Conservation (phyloP, 1,140 invertebrate species). For the Drosophila bocqueti region DNA sequence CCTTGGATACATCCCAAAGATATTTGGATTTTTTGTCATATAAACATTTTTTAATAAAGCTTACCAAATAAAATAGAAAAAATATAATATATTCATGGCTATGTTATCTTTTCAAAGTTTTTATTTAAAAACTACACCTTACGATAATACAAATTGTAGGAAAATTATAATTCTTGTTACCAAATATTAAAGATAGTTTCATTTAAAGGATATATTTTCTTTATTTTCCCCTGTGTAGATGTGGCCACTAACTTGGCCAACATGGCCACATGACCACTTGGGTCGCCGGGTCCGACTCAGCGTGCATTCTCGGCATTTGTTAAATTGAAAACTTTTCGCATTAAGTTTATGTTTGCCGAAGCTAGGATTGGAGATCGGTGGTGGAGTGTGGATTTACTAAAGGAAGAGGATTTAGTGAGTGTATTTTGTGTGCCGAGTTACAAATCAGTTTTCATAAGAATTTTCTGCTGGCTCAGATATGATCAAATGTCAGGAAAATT, state of each 20-base stretch:
- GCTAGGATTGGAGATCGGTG: constrained; percentile 15
- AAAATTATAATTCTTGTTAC: background rate
- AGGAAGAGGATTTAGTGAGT: constrained; percentile 9
- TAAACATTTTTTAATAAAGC: too few relatives aligned
- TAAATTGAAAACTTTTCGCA: constrained; percentile 78
- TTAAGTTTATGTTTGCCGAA: constrained; percentile 63
- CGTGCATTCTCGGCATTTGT: constrained; percentile 74
- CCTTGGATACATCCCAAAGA: too few relatives aligned
- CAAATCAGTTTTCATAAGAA: constrained; percentile 74
- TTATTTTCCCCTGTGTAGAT: background rate
- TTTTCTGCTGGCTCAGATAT: constrained; percentile 43
- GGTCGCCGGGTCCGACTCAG: constrained; percentile 53
- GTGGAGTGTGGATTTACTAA: background rate
- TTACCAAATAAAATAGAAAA: too few relatives aligned
- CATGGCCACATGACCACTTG: constrained; percentile 51
- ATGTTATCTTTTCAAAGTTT: too few relatives aligned
- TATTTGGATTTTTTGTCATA: too few relatives aligned
- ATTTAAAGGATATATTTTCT: background rate
- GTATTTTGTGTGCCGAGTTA: constrained; percentile 64
- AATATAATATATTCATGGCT: too few relatives aligned
- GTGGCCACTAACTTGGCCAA: constrained; percentile 5
- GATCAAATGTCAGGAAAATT: constrained; percentile 58
- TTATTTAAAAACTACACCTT: too few relatives aligned
- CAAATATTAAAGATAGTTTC: too few relatives aligned
- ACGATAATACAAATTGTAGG: background rate